Base-by-base conservation (phyloP, 2,797 vertebrate genomes). In the Sebastes trivittatus region DNA sequence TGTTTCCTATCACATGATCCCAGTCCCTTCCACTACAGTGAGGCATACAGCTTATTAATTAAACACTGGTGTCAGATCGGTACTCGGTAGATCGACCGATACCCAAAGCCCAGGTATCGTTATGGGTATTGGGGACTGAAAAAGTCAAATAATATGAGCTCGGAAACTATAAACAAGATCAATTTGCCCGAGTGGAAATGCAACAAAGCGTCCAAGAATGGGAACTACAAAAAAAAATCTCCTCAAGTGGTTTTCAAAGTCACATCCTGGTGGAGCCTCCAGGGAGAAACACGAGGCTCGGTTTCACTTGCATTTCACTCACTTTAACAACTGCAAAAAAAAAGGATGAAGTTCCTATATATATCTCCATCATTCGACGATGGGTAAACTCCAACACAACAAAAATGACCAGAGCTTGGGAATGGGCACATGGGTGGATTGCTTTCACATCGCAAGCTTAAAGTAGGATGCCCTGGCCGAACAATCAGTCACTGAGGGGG, bases 401-500 rank as follows among this genome's bases (percentile, higher is more conserved):
- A 42, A 42, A 42, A 16, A 42, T 42, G 88, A 82, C 77, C 79
- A 83, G 65, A 81, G 49, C 73, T 67, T 72, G 38, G 75, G 73
- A 61, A 77, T 84, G 76, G 77, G 62, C 62, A 55, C 78, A 72
- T 60, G 75, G 81, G 72, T 75, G 74, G 72, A 81, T 66, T 68
- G 42, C 79, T 84, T 81, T 46, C 71, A 71, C 83, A 77, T 20
- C 55, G 52, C 83, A 75, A 84, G 83, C 75, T 16, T 90, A 81
- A 85, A 85, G 72, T 76, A 58, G 71, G 86, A 83, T 58, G 34
- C 63, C 59, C 20, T 65, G 77, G 78, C 71, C 83, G 78, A 42
- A 63, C 72, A 55, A 64, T 91, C 80, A 59, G 52, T 72, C 75
- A 22, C 75, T n/a, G 60, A 42, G 1, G 61, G 79, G 79, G 70